Evolutionary conservation across 2,888 invertebrate species (phyloP), one percentile per base, ranked within the genome.

Genomic region (Tiliacea aurago): DNA sequence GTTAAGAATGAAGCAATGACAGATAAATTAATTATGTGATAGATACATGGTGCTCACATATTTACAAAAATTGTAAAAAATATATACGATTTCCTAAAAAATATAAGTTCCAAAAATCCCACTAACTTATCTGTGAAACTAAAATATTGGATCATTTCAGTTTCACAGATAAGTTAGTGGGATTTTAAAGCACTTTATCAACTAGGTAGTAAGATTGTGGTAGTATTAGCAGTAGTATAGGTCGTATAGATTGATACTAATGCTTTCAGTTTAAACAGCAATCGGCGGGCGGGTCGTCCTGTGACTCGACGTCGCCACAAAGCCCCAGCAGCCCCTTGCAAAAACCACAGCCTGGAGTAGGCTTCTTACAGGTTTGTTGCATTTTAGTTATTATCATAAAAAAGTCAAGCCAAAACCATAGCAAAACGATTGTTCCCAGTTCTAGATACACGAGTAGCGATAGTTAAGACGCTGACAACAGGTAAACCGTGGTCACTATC

Each of bases 291-390:
- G 96, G 95, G 0, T 96, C 96, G 45, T 97, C 97, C 2, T 97
- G 97, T 88, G 97, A 97, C 80, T 97, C 97, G 0, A 95, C 94
- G 4, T 97, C 97, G 59, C 97, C 97, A 0, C 97, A 97, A 87
- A 97, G 97, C 85, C 97, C 97, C 0, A 96, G 97, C 85, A 97
- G 97, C 89, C 97, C 97, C 9, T 91, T 97, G 69, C 96, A 95
- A 85, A 96, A 96, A 80, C 95, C 95, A 5, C 95, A 95, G 78
- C 94, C 95, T 9, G n/a, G n/a, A n/a, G n/a, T n/a, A n/a, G n/a
- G n/a, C n/a, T n/a, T n/a, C n/a, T 83, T 96, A 75, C 96, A 95
- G 94, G 96, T 89, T 47, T 56, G 73, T 53, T 43, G 43, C 43
- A 43, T 43, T 41, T 41, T 7, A 41, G 9, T 41, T 41, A 41